Evolutionary conservation across 2,797 vertebrate species (phyloP).

Genomic region (Paratrypauchen microcephalus): DNA sequence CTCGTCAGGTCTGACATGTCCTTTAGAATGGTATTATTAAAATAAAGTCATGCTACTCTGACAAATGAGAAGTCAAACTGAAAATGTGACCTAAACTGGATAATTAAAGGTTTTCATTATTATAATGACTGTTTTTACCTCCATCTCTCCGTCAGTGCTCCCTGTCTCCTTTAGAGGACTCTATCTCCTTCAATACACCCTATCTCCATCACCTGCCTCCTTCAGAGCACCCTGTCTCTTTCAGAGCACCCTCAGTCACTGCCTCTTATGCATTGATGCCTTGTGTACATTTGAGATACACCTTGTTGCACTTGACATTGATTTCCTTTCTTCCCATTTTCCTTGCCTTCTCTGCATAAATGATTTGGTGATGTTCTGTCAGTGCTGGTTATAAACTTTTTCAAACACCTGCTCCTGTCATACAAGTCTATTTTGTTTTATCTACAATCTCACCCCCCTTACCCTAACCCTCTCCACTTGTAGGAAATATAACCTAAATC

Average conservation of each 20-base stretch:
- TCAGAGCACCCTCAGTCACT: slow-evolving; percentile 28
- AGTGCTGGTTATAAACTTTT: slow-evolving; percentile 33
- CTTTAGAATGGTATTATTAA: background rate
- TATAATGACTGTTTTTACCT: too few relatives aligned
- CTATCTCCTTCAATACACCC: background rate
- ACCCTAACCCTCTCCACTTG: background rate
- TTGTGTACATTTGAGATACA: slow-evolving; percentile 32
- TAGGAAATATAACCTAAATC: too few relatives aligned
- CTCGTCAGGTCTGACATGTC: background rate
- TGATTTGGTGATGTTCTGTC: slow-evolving; percentile 21
- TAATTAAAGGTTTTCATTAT: too few relatives aligned
- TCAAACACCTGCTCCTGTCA: slow-evolving; percentile 19
- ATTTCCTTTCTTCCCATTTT: slow-evolving; percentile 20
- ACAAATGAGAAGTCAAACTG: too few relatives aligned
- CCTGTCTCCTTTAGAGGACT: slow-evolving; percentile 13
- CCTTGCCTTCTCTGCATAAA: slow-evolving; percentile 16
- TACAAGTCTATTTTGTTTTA: slow-evolving; percentile 27
- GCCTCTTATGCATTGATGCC: slow-evolving; percentile 21
- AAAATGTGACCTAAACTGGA: too few relatives aligned
- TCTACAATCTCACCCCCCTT: slow-evolving; percentile 21
- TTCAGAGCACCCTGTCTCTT: background rate
- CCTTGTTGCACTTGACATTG: slow-evolving; percentile 31
- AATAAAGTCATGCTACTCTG: too few relatives aligned
- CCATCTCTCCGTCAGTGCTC: too few relatives aligned
- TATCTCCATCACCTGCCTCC: background rate